A percentile compares a stretch with the other conserved stretches of the same genome.
Evolutionary conservation across 2,797 vertebrate species (phyloP).

Genomic region (Muraenolepis orangiensis): DNA sequence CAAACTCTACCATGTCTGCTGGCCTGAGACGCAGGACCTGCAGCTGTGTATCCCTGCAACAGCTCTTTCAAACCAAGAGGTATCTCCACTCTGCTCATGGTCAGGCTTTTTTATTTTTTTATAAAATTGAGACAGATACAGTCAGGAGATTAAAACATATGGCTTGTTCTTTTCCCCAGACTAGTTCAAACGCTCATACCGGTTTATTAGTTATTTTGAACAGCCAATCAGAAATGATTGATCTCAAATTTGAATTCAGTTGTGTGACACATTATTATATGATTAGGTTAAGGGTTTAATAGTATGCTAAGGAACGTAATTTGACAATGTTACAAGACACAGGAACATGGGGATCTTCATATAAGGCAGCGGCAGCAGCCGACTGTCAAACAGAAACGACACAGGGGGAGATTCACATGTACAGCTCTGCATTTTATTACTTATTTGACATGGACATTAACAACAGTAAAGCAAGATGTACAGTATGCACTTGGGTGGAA

Average conservation of each 20-base stretch:
- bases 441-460: background rate
- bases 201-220: conserved; percentile 54
- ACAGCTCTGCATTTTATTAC: background rate
- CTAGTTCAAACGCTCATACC: background rate
- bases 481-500: conserved; percentile 26
- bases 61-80: conserved; percentile 85
- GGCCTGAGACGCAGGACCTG: conserved; percentile 84
- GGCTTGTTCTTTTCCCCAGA: too few relatives aligned
- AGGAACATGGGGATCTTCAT: background rate
- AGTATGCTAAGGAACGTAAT: conserved; percentile 20
- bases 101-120: too few relatives aligned
- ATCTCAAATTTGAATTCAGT: conserved; percentile 54
- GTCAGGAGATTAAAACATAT: too few relatives aligned
- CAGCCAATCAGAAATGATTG: conserved; percentile 69
- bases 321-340: conserved; percentile 15
- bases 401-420: background rate
- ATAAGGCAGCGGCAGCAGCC: background rate
- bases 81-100: conserved; percentile 79
- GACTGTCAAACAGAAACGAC: background rate
- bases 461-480: background rate
- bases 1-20: conserved; percentile 81
- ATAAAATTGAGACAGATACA: too few relatives aligned
- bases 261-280: conserved; percentile 31
- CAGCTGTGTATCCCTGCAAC: conserved; percentile 87
- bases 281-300: background rate